Evolutionary conservation across 2,113 vertebrate species (phyloP).

Genomic region (Pardalotus punctatus): DNA sequence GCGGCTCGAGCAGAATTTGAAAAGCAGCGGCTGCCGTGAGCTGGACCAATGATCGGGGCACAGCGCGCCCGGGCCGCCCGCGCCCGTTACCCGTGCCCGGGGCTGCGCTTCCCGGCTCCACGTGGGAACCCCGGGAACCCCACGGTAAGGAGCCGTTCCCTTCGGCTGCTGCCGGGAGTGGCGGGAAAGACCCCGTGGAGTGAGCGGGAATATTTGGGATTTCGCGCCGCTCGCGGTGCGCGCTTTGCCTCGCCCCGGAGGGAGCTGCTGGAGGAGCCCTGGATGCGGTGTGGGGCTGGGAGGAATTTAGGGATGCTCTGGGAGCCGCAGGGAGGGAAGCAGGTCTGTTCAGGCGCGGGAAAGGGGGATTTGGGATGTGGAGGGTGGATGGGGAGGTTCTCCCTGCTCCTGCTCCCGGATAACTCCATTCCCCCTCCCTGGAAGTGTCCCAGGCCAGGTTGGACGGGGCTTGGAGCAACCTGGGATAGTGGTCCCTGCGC

Average conservation of each 20-base stretch:
- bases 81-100: constrained; percentile 27
- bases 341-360: background rate
- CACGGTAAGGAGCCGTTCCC: constrained; percentile 1
- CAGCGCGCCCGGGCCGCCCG: background rate
- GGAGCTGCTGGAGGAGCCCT: background rate
- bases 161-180: background rate
- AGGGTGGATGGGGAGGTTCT: background rate
- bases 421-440: background rate
- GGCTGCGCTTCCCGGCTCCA: background rate
- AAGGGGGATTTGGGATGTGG: no score
- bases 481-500: no score
- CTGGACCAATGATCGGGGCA: constrained; percentile 63
- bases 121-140: background rate
- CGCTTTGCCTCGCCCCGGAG: background rate
- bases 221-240: background rate
- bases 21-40: constrained; percentile 46
- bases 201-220: background rate
- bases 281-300: background rate
- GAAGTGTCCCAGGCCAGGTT: background rate
- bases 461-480: background rate
- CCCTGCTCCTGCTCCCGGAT: accelerated
- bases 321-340: background rate
- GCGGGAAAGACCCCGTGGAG: background rate
- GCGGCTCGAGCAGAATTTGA: constrained; percentile 67
- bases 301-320: background rate